Evolutionary conservation across 2,113 vertebrate species (phyloP), one percentile per base, ranked within the genome.

Genomic region (Propithecus coquereli): DNA sequence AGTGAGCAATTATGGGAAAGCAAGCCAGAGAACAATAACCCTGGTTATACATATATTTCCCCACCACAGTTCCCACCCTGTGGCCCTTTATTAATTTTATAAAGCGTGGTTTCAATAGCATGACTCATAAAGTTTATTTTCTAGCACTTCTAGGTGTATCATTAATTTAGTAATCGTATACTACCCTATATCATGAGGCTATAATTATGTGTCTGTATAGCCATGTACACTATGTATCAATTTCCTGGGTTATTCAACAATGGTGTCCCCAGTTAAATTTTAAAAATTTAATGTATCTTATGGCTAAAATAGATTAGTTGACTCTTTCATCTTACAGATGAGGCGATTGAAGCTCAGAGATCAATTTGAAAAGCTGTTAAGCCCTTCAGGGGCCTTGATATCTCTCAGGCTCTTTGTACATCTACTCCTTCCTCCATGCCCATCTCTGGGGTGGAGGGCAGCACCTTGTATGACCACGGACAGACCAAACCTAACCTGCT

Each of bases 241-340:
- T 91, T 66, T 93, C 14, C 45, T 54, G 8, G 23, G 22, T 77
- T 63, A 81, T 45, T 37, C 22, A 45, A 5, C 23, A 87, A 66
- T 47, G 34, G 12, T 14, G 14, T 70, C 17, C 45, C 22, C 27
- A 59, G 43, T 50, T 85, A 32, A 30, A 32, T 87, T 79, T 94
- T 90, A 77, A 30, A 30, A 83, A 88, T n/a, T 82, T 59, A 70
- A 68, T 68, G 4, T 71, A 59, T 89, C 85, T 87, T 37, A 52
- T 71, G 40, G 23, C 18, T 43, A 59, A 65, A 63, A n/a, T 6
- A 23, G 50, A 91, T 66, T 12, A 68, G 30, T 66, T 52, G 23
- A 74, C 3, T 70, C 32, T 93, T 74, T 94, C 71, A 57, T 82
- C 4, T 70, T 81, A 30, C 2, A 52, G 43, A 80, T 91, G 23